Base-by-base conservation (phyloP, 2,113 vertebrate species). In the Ia io region DNA sequence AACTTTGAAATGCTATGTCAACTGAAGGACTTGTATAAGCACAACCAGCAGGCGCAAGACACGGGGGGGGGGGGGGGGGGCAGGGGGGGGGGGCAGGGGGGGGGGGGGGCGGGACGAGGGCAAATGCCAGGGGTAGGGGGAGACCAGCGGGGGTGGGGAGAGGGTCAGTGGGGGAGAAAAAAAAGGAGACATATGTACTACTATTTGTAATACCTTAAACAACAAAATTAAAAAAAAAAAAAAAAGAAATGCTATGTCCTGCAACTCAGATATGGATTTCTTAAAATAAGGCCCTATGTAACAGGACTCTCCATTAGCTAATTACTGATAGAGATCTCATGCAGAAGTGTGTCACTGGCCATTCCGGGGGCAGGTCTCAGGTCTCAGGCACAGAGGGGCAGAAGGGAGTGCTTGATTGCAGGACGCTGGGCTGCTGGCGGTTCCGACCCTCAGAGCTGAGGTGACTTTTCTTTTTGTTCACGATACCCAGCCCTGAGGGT, bases 401-500 rank as follows among this genome's bases (percentile, higher is more conserved):
- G 78, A 92, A 88, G 80, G 22, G 18, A 77, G 83, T 65, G 53
- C 51, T 76, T 63, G 74, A 77, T 67, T 49, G 61, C 82, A 17
- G 71, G 77, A 92, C 47, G 44, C 92, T 23, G 2, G 25, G 88
- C 53, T 37, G 13, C 47, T 32, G 5, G 78, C 42, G 9, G 91
- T 91, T 78, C 77, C 65, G 88, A 28, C 84, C 37, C 69, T 71
- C 59, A 1, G 35, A 94, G 35, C 90, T 84, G 73, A 88, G 95
- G 90, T 93, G 91, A 88, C 65, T 90, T 84, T 74, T 22, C n/a
- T 42, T 76, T 84, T 94, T 96, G 61, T 95, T 97, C 88, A 16
- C 8, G 71, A 87, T 86, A 77, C 84, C 32, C 2, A 17, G 42
- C 63, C 73, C 56, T 49, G 8, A 63, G 44, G 83, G 74, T 82